A percentile compares a stretch with the other conserved stretches of the same genome.
Evolutionary conservation across 2,888 invertebrate genomes (phyloP).

Genomic region (Zygaena filipendulae): DNA sequence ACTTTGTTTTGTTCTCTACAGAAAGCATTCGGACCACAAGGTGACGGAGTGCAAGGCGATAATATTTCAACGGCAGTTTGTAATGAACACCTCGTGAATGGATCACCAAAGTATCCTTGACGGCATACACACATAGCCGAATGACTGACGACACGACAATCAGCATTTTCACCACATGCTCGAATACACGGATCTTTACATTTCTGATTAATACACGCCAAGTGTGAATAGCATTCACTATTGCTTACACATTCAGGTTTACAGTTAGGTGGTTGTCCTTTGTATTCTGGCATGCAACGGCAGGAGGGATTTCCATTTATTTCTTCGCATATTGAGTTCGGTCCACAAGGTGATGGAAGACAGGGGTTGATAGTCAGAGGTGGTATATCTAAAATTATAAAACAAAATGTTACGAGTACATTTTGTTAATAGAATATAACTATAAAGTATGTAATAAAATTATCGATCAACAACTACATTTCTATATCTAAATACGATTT

Average conservation of each 20-base stretch:
- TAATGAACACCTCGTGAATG: conserved; percentile 68
- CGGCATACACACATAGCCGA: conserved; percentile 83
- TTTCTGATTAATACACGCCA: conserved; percentile 79
- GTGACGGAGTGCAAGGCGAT: conserved; percentile 75
- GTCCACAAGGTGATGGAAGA: conserved; percentile 82
- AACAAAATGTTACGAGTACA: background rate
- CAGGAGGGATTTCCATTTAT: conserved; percentile 78
- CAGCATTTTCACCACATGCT: conserved; percentile 77
- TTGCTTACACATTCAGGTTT: conserved; percentile 84
- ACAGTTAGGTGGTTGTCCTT: conserved; percentile 80
- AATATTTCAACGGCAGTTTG: conserved; percentile 56
- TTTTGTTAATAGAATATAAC: background rate
- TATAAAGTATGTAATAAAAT: conserved; percentile 1
- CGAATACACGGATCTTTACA: conserved; percentile 79
- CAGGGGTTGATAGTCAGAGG: conserved; percentile 70
- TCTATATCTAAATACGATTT: too few relatives aligned
- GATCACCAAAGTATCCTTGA: conserved; percentile 72
- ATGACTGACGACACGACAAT: conserved; percentile 80
- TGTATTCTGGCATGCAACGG: conserved; percentile 75
- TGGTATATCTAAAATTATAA: conserved; percentile 33
- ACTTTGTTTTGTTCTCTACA: conserved; percentile 76
- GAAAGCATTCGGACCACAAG: conserved; percentile 77
- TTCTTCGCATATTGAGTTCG: conserved; percentile 78
- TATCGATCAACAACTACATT: conserved; percentile 1
- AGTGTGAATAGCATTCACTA: conserved; percentile 75